Evolutionary conservation across 2,888 invertebrate genomes (phyloP).

Genomic region (Apoderus coryli): DNA sequence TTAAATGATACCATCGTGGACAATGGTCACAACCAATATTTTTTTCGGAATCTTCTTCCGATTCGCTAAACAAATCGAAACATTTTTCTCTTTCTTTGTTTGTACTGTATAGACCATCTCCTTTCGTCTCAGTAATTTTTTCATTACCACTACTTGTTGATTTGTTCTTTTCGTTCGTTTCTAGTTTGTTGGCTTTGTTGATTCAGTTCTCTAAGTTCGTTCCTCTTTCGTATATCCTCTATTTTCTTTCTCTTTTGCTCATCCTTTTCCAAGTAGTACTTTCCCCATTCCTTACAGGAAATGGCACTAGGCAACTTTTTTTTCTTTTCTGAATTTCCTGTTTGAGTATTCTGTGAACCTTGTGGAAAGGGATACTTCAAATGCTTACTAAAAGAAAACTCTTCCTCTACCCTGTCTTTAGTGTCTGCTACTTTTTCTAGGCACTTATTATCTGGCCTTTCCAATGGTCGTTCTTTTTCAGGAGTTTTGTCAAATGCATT

Average conservation of each 20-base stretch:
- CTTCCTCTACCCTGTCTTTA: conserved; percentile 1
- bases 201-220: conserved; percentile 6
- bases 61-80: no score
- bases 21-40: no score
- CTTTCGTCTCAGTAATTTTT: no score
- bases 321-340: conserved; percentile 2
- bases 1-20: no score
- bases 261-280: conserved; percentile 1
- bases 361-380: conserved; percentile 1
- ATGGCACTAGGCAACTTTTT: conserved; percentile 6
- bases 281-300: conserved; percentile 6
- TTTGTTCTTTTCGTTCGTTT: no score
- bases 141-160: no score
- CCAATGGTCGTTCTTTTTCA: not conserved
- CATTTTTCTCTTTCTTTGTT: no score
- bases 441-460: not conserved
- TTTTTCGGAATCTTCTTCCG: no score
- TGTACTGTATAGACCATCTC: no score
- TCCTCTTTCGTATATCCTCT: conserved; percentile 5
- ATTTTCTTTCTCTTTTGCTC: conserved; percentile 4
- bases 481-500: conserved; percentile 3
- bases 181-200: conserved; percentile 4
- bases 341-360: conserved; percentile 1
- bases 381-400: conserved; percentile 3
- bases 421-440: conserved; percentile 2